These are phyloP conservation scores for Drosophila subobscura DNA, from an alignment of 1,140 invertebrate species.

Conservation along the genomic window DNA sequence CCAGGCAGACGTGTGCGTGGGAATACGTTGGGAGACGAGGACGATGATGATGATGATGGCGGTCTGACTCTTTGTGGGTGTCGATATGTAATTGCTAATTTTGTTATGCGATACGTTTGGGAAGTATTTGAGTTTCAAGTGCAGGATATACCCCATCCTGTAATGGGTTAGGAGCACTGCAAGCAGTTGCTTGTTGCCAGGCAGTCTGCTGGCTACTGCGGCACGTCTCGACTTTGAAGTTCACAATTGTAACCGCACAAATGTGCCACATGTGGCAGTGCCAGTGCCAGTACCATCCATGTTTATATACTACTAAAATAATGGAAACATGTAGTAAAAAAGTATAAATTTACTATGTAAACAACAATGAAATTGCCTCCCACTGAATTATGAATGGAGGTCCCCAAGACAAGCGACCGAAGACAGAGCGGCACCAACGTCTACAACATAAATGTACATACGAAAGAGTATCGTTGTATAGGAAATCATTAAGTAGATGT, in stretches of 20 bases:
- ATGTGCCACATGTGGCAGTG: constrained; percentile 59
- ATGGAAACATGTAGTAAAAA: constrained; percentile 80
- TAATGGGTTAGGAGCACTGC: constrained; percentile 35
- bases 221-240: constrained; percentile 66
- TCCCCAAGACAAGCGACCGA: constrained; percentile 1
- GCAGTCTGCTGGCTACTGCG: constrained; percentile 56
- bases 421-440: constrained; percentile 34
- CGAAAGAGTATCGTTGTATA: constrained; percentile 21
- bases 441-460: constrained; percentile 12
- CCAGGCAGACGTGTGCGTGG: constrained; percentile 38
- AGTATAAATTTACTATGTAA: constrained; percentile 82
- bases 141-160: constrained; percentile 39
- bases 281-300: too few relatives aligned
- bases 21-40: constrained; percentile 61
- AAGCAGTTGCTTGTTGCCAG: constrained; percentile 41
- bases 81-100: constrained; percentile 76
- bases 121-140: constrained; percentile 43
- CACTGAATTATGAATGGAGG: constrained; percentile 67
- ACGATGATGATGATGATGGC: constrained; percentile 32
- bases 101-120: constrained; percentile 67
- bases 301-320: constrained; percentile 82
- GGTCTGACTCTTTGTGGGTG: constrained; percentile 54
- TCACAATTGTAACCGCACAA: constrained; percentile 48
- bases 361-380: constrained; percentile 62
- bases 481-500: constrained; percentile 79